Evolutionary conservation across 2,113 vertebrate species (phyloP).

Genomic region (Eretmochelys imbricata): DNA sequence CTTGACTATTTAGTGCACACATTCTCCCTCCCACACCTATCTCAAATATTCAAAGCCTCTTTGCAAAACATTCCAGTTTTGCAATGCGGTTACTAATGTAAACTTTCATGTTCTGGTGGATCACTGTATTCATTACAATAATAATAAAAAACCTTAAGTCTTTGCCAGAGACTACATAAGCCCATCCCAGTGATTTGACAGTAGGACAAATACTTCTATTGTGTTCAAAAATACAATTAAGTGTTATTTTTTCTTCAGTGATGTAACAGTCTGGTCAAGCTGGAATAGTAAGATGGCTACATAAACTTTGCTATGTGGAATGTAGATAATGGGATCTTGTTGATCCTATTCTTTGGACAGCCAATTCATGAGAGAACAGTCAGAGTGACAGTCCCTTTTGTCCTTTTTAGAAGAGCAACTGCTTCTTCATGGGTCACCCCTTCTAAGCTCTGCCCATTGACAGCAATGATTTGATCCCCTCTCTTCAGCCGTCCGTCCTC

Average conservation of each 20-base stretch:
- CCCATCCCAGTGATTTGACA: neutral
- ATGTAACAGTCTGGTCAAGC: slow-evolving; percentile 8
- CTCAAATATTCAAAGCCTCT: neutral
- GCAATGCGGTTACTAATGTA: neutral
- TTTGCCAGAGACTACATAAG: neutral
- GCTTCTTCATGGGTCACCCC: slow-evolving; percentile 97
- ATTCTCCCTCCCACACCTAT: neutral
- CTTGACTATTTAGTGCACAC: neutral
- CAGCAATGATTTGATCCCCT: slow-evolving; percentile 96
- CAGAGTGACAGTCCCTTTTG: slow-evolving; percentile 93
- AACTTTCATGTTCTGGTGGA: neutral
- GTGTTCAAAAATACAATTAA: slow-evolving; percentile 37
- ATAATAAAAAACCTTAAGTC: neutral
- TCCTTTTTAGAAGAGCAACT: slow-evolving; percentile 93
- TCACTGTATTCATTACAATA: neutral
- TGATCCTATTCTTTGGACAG: neutral
- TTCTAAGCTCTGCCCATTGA: slow-evolving; percentile 94
- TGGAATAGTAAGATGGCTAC: neutral
- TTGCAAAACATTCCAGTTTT: slow-evolving; percentile 12
- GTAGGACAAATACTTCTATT: slow-evolving; percentile 36
- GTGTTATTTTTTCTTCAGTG: neutral
- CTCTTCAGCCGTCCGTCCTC: slow-evolving; percentile 95
- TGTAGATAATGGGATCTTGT: neutral
- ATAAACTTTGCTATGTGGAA: neutral
- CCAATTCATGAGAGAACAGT: slow-evolving; percentile 89